These are phyloP conservation scores for Pimpla rufipes DNA, from an alignment of 2,888 invertebrate genomes.

Conservation along the genomic window DNA sequence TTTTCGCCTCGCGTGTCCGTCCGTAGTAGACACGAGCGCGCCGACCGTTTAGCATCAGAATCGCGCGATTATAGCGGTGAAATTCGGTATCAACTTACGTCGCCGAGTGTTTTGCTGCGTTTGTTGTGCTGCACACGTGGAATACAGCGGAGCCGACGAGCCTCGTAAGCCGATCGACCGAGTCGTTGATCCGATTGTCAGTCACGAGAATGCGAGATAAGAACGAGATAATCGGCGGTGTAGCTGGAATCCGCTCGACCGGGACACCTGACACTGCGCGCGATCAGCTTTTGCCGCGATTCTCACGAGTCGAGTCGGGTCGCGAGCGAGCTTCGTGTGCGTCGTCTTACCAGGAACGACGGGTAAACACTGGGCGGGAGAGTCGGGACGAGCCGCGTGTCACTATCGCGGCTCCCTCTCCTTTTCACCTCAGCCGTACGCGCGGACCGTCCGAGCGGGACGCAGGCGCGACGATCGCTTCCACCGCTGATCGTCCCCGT, in stretches of 20 bases:
- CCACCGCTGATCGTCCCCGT: neutral
- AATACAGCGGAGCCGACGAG: neutral
- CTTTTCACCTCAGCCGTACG: neutral
- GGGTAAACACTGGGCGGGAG: conserved; percentile 36
- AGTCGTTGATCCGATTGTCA: conserved; percentile 11
- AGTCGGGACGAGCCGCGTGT: conserved; percentile 22
- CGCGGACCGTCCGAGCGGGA: conserved; percentile 16
- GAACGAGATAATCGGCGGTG: neutral
- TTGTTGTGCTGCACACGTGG: neutral
- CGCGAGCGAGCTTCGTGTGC: conserved; percentile 28
- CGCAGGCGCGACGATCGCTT: conserved; percentile 41
- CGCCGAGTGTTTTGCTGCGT: neutral
- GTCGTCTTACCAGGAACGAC: conserved; percentile 34
- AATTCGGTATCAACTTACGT: conserved; percentile 29
- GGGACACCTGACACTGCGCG: conserved; percentile 7
- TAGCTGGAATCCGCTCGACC: neutral
- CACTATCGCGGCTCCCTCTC: conserved; percentile 6
- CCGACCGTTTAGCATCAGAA: neutral
- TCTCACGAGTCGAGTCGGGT: conserved; percentile 34
- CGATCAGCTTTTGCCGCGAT: conserved; percentile 15
- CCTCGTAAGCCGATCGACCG: neutral
- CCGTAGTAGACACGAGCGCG: too few relatives aligned
- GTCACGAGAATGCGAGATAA: neutral
- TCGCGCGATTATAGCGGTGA: neutral
- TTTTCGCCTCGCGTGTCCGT: too few relatives aligned